Evolutionary conservation across 1,140 invertebrate genomes (phyloP).

Genomic region (Macrostomum lignano): DNA sequence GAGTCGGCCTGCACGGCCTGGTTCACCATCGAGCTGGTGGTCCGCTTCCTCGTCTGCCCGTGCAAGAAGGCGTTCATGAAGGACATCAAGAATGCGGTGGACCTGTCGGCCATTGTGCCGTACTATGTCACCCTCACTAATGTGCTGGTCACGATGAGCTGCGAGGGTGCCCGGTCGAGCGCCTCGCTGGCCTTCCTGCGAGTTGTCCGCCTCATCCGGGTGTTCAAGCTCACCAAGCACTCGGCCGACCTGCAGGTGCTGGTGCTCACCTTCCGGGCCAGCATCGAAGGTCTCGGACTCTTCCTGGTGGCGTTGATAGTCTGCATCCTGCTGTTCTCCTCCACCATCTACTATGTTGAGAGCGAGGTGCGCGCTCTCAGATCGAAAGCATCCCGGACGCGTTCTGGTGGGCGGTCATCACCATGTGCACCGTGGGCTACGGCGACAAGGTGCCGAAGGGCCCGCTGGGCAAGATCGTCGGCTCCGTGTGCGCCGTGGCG

Average conservation of each 20-base stretch:
- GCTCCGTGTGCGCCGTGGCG: conserved; percentile 1
- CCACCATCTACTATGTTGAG: conserved; percentile 3
- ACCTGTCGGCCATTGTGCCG: conserved; percentile 91
- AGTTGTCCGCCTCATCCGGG: conserved; percentile 63
- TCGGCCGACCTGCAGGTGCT: conserved; percentile 88
- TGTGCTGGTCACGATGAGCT: conserved; percentile 54
- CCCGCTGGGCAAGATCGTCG: conserved; percentile 2
- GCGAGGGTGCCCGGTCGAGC: conserved; percentile 55
- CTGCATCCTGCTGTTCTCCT: conserved; percentile 9
- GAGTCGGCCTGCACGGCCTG: conserved; percentile 29
- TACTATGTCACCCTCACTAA: conserved; percentile 91
- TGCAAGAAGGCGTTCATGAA: conserved; percentile 57
- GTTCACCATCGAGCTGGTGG: conserved; percentile 29
- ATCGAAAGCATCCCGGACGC: conserved; percentile 4
- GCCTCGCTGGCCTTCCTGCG: conserved; percentile 80
- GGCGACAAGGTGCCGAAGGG: conserved; percentile 3
- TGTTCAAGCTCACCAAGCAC: conserved; percentile 30
- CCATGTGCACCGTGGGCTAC: conserved; percentile 3
- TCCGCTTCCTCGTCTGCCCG: conserved; percentile 25
- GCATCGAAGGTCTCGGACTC: conserved; percentile 19
- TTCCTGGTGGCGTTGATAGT: conserved; percentile 23
- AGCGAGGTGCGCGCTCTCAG: background rate
- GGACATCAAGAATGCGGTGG: conserved; percentile 94
- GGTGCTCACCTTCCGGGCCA: conserved; percentile 32
- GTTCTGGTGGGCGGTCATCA: conserved; percentile 5